These are phyloP conservation scores for Volucella inflata DNA, from an alignment of 2,888 invertebrate genomes.

Conservation along the genomic window DNA sequence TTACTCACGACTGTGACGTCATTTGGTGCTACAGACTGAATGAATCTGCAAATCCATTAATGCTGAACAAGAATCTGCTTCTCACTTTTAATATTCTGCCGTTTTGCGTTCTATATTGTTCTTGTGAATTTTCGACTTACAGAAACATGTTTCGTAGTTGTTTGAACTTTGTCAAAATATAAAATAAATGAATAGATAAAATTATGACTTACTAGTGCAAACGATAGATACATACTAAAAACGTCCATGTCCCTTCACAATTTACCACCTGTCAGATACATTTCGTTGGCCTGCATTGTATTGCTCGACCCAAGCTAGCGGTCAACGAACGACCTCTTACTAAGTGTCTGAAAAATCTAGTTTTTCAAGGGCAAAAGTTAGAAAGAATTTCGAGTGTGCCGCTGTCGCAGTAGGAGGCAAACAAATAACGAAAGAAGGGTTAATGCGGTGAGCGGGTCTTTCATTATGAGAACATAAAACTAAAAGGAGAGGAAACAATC, in stretches of 20 bases:
- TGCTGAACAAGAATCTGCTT: too few species aligned
- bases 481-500: conserved; percentile 8
- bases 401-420: conserved; percentile 31
- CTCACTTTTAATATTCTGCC: too few species aligned
- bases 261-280: conserved; percentile 27
- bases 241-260: not conserved
- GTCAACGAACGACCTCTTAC: conserved; percentile 58
- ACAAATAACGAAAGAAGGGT: conserved; percentile 7
- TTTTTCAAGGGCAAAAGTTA: conserved; percentile 49
- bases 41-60: too few species aligned
- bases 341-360: conserved; percentile 37
- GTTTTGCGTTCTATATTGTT: too few species aligned
- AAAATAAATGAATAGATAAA: too few species aligned
- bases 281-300: not conserved
- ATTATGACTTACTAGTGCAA: too few species aligned
- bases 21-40: too few species aligned
- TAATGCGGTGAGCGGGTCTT: not conserved
- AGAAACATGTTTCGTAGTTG: too few species aligned
- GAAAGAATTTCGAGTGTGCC: conserved; percentile 7
- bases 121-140: too few species aligned
- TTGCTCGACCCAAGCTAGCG: conserved; percentile 4
- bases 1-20: too few species aligned
- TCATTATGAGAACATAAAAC: conserved; percentile 15
- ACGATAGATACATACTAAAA: not conserved
- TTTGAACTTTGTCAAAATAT: too few species aligned